Base-by-base conservation (phyloP, 2,113 vertebrate genomes). In the Xyliphius kryptos region DNA sequence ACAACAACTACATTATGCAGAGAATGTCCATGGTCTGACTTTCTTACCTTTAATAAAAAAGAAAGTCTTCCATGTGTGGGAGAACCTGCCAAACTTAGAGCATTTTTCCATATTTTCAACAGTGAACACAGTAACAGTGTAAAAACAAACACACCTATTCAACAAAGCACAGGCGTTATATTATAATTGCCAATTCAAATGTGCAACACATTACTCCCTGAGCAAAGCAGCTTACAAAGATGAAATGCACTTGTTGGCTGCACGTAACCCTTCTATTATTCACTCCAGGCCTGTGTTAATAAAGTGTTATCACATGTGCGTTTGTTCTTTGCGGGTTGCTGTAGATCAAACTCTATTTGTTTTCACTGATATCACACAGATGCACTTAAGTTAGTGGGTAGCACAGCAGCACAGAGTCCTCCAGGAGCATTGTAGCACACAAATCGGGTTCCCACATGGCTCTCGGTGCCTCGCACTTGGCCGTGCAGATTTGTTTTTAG, bases 1-100 rank as follows among this genome's bases (percentile, higher is more conserved):
- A 79, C 77, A 81, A 78, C 71, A 81, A 80, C 62, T 55, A 66
- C 75, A 73, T 58, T 59, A 65, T 17, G 76, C n/a, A n/a, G n/a
- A n/a, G n/a, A n/a, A n/a, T 17, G 55, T 49, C 68, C 49, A 59
- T 53, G n/a, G 49, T 19, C 40, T 15, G 16, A 50, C 21, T 63
- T 11, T 51, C 6, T 38, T 43, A 41, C 26, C 26, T 32, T n/a
- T n/a, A n/a, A n/a, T n/a, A n/a, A n/a, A n/a, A n/a, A n/a, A n/a
- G n/a, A n/a, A n/a, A n/a, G n/a, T n/a, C n/a, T n/a, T n/a, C n/a
- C n/a, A n/a, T n/a, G n/a, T n/a, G n/a, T n/a, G n/a, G n/a, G n/a
- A n/a, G n/a, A n/a, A n/a, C n/a, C n/a, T n/a, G n/a, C n/a, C n/a
- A n/a, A n/a, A n/a, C n/a, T n/a, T n/a, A n/a, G n/a, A n/a, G n/a